Base-by-base conservation (phyloP, 2,113 vertebrate species). In the Accipiter virgatus region DNA sequence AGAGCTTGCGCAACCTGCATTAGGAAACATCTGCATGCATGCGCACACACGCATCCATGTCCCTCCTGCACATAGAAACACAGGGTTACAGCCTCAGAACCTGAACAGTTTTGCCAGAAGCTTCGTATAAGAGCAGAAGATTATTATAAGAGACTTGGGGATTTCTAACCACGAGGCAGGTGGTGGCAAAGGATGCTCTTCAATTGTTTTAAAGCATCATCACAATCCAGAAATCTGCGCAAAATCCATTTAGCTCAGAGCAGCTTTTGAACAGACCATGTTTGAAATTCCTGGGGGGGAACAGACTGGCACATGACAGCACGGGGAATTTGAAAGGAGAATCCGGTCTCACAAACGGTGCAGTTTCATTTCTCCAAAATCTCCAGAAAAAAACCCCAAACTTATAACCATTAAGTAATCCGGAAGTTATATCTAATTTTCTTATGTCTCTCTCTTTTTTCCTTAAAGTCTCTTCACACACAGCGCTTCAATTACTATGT, bases 351-450 rank as follows among this genome's bases (percentile, higher is more conserved):
- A 81, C 42, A 53, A 50, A 68, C 9, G 3, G 34, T 26, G 36
- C 9, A 59, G 65, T 95, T 97, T 96, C 79, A 61, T 53, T 95
- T 91, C 91, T 92, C 73, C 4, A 83, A 92, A 86, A 62, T 34
- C 55, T 42, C 34, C 45, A 43, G 45, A 4, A 91, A 77, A 45
- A 77, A 63, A 42, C 3, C 3, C 2, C 47, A 89, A 89, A 32
- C 43, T 17, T 63, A 19, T 16, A 59, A 50, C 16, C 32, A 47
- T 50, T 34, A n/a, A 22, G 55, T 13, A 93, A 77, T 40, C 16
- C 4, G 1, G 58, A 67, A 90, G 36, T 59, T 58, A 80, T 92
- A 32, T 55, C 55, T 68, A 31, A 2, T 36, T 90, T 74, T 84
- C 40, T 73, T 62, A 5, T 0, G 8, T 58, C 71, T 63, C 34